Base-by-base conservation (phyloP, 1,140 invertebrate species). In the Drosophila sulfurigaster region DNA sequence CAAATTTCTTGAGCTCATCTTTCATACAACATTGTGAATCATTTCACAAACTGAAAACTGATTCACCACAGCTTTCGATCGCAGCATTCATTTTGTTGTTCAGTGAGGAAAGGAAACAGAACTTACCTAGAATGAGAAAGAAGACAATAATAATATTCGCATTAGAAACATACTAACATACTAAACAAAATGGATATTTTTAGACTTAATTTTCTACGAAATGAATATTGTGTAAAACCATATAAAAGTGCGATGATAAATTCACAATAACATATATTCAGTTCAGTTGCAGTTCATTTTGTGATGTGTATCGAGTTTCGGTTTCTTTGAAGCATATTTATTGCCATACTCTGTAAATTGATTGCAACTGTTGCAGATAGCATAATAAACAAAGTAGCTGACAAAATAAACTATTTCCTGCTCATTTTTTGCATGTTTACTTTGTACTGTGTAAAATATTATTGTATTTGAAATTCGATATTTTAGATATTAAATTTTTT, bases 41-140 rank as follows among this genome's bases (percentile, higher is more conserved):
- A 57, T 25, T 20, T 8, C 20, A 25, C 20, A 25, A 25, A 25
- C 20, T 4, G 20, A 25, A 41, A 16, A 56, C 10, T 41, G 56
- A 58, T 45, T 58, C 16, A 28, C 32, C n/a, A 32, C 4, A 16
- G 3, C 5, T 58, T 35, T 16, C 20, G 20, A 25, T 25, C 20
- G 20, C 20, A 25, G 20, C 20, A 45, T 38, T 52, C 13, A 30
- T 20, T 48, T 52, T 41, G 20, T n/a, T 13, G 15, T 49, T 52
- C 5, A 32, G 30, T 38, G 8, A 8, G 32, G 32, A 5, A 8
- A 15, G 38, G 56, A 66, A 43, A 28, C 30, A 30, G 52, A 65
- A 82, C 80, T 82, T 82, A 82, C 80, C 80, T 82, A 71, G 35
- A 82, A 82, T 59, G 20, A 82, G 38, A 65, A 46, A 62, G 10